Percentiles rank a stretch among this genome's conserved stretches.
These are phyloP conservation scores for Agrilus planipennis DNA, from an alignment of 1,140 invertebrate species.

Conservation along the genomic window DNA sequence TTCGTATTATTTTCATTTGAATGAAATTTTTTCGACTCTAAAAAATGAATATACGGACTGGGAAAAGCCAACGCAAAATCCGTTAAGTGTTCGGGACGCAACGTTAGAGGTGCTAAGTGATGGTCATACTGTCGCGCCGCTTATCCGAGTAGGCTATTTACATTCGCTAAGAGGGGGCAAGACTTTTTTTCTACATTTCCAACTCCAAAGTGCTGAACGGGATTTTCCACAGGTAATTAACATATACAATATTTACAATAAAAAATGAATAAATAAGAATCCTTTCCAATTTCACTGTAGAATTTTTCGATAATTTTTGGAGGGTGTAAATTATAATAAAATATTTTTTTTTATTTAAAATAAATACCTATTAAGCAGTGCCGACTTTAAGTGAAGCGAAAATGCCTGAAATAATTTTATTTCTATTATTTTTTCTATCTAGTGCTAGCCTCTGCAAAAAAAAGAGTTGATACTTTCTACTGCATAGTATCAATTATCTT, in stretches of 20 bases:
- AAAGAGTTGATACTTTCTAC: no score
- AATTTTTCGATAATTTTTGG: background rate
- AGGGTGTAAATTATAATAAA: background rate
- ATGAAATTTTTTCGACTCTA: constrained; percentile 81
- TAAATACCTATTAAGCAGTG: no score
- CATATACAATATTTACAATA: background rate
- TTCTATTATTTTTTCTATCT: no score
- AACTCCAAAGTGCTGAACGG: constrained; percentile 61
- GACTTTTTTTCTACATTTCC: constrained; percentile 81
- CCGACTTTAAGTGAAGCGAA: no score
- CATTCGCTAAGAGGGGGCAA: constrained; percentile 64
- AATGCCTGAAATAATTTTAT: no score
- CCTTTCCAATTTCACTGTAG: background rate
- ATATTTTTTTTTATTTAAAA: no score
- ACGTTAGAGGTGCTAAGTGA: constrained; percentile 70
- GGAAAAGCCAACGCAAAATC: constrained; percentile 66
- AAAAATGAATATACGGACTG: constrained; percentile 91
- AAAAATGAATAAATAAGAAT: background rate
- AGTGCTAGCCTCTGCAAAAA: no score
- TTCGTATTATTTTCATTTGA: constrained; percentile 77
- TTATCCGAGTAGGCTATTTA: constrained; percentile 66
- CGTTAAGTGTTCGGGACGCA: constrained; percentile 61
- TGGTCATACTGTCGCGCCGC: constrained; percentile 72
- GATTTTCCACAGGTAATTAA: constrained; percentile 59
- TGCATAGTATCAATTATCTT: no score